Evolutionary conservation across 2,797 vertebrate species (phyloP), one percentile per base, ranked within the genome.

Genomic region (Neomorphus geoffroyi): DNA sequence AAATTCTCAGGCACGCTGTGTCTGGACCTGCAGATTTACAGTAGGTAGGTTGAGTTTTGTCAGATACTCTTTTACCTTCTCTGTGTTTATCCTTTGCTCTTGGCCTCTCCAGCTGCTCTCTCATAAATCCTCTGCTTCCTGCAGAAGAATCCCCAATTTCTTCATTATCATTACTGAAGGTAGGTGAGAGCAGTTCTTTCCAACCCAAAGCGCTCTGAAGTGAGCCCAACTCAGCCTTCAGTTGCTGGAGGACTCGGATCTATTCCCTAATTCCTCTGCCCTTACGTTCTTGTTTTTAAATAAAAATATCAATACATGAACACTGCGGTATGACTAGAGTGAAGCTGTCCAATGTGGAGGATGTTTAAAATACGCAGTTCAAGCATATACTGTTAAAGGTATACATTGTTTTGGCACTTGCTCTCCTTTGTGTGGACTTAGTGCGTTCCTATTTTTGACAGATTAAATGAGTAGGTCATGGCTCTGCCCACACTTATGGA

Each of bases 71-170:
- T 96, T 96, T 96, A 88, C 90, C 85, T 92, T 95, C 87, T 92
- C 91, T 43, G 41, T 94, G 94, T 96, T 96, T 95, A 95, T 96
- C 90, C 92, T 86, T 92, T 94, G 69, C 73, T 97, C 88, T 95
- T 96, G 92, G 74, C 94, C 91, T 95, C 91, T 96, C 90, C 82
- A 94, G 91, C 65, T 95, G 92, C 86, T 93, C 88, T 61, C 39
- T 83, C 93, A 96, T 95, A 96, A 94, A 95, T 96, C 94, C 92
- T 93, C 83, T 77, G 69, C 91, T 96, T 96, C 81, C 83, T 87
- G 71, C 72, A 69, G 79, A 91, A 85, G 79, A 93, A 95, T 96
- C 79, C 74, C 54, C 17, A 64, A 64, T 95, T 94, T 91, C 90
- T 92, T 94, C 86, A 84, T 96, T 96, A 90, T 75, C 86, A 87